Base-by-base conservation (phyloP, 2,797 vertebrate genomes). In the Sandelia bainsii region DNA sequence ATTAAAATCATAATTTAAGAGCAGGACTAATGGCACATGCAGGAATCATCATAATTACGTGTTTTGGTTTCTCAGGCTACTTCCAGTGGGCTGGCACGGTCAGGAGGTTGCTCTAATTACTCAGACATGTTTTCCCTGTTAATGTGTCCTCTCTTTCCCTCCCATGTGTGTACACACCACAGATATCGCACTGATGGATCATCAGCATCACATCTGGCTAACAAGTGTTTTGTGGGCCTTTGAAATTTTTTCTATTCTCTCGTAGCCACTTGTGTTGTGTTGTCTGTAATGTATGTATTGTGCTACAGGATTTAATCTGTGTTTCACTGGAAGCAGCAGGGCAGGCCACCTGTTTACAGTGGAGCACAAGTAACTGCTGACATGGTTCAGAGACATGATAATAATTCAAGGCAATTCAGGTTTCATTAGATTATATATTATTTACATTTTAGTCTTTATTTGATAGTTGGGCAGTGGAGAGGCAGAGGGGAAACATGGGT, bases 151-250 rank as follows among this genome's bases (percentile, higher is more conserved):
- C 59, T 23, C 22, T 66, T 16, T 63, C 22, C 23, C 52, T 58
- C 45, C 8, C 34, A 8, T 56, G 32, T 57, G 23, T 64, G 50
- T 66, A 45, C 10, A n/a, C 58, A 23, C 56, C 54, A 72, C 71
- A 80, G 8, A 77, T 62, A 73, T 80, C 75, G 81, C 46, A 13
- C 5, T 72, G 60, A 72, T 77, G 69, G 67, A 79, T 83, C 53
- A 56, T 71, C 62, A 34, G 54, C 65, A 57, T 9, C 57, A 66
- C 75, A 81, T 75, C 66, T 78, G 79, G 56, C 46, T 62, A 56
- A 78, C 44, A 48, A 39, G 39, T 42, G 7, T 40, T 68, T 46
- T 61, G 25, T 50, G 60, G 39, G 42, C 61, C 48, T 27, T 49
- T 50, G 50, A 64, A 16, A 34, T 32, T 49, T 78, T 42, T 62